Evolutionary conservation across 1,140 invertebrate genomes (phyloP), one percentile per base, ranked within the genome.

Genomic region (Drosophila nigrodunni): DNA sequence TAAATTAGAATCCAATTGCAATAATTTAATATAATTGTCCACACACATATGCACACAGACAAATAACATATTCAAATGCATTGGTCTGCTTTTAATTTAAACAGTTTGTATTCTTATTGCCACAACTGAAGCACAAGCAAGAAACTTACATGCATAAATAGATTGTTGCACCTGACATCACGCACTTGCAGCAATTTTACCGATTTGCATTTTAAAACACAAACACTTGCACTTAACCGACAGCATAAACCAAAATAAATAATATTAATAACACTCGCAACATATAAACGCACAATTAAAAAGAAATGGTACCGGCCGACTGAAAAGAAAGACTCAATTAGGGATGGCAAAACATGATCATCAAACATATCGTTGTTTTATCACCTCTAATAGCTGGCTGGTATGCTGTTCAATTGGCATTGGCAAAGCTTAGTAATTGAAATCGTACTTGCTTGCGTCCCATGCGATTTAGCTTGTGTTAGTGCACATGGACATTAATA

Each of bases 201-300:
- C 37, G 15, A 68, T 68, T 68, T 68, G 37, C 65, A 68, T 59
- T 59, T 68, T 49, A 49, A 44, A 68, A 49, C 30, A 37, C 13
- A 39, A 60, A 59, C 65, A 60, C 13, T 59, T 59, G 10, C 50
- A 34, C 25, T 35, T 66, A 15, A n/a, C 43, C 39, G 13, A 11
- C 65, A 39, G 34, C 18, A 49, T 21, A 21, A 21, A 21, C 18
- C 2, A 59, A 41, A 55, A 44, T 3, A 65, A 58, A 64, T 52
- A 54, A 55, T 44, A 43, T 1, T 5, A 25, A 43, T 30, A 64
- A 34, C n/a, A 6, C 34, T 35, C 35, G 34, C 3, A 54, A 34
- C 34, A 47, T 7, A 18, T 18, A 47, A 47, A 47, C n/a, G 15
- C 5, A 10, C 44, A 9, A 47, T 50, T 50, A 30, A 10, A 37